A percentile compares a stretch with the other conserved stretches of the same genome.
Conservation (phyloP, 2,113 vertebrate genomes). For the Tauraco erythrolophus region DNA sequence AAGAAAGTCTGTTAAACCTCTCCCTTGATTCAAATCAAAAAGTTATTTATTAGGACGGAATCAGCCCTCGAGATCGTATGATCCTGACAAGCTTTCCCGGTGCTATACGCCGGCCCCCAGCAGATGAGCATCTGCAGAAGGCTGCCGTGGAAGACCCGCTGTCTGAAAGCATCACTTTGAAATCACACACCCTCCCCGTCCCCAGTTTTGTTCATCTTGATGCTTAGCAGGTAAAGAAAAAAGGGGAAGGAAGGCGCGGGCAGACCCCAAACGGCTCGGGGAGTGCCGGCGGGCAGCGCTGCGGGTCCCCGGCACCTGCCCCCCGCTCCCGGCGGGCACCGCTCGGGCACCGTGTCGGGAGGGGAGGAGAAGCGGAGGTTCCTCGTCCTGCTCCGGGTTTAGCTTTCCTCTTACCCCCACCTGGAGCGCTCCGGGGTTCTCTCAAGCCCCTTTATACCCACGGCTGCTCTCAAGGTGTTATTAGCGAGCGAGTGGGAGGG, state of each 20-base stretch:
- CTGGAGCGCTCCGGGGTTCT: rapidly evolving
- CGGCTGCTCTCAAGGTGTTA: background rate
- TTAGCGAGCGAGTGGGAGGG: background rate
- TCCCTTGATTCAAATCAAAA: conserved; percentile 83
- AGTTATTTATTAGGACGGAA: conserved; percentile 74
- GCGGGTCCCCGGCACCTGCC: background rate
- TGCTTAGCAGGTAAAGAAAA: background rate
- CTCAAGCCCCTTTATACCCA: background rate
- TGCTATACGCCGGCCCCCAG: background rate
- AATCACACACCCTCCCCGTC: background rate
- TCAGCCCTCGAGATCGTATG: background rate
- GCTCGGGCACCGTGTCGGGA: background rate
- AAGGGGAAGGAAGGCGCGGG: background rate
- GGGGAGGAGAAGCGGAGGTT: background rate
- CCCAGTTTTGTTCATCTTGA: background rate
- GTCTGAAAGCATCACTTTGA: background rate
- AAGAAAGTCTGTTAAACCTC: conserved; percentile 76
- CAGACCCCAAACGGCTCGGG: background rate
- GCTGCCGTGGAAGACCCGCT: background rate
- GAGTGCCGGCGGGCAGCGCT: background rate
- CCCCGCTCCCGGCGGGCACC: background rate
- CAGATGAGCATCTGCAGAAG: background rate
- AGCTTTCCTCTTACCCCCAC: background rate
- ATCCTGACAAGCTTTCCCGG: background rate
- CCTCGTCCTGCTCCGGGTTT: background rate